Base-by-base conservation (phyloP, 2,888 invertebrate species). In the Ypsolopha scabrella region DNA sequence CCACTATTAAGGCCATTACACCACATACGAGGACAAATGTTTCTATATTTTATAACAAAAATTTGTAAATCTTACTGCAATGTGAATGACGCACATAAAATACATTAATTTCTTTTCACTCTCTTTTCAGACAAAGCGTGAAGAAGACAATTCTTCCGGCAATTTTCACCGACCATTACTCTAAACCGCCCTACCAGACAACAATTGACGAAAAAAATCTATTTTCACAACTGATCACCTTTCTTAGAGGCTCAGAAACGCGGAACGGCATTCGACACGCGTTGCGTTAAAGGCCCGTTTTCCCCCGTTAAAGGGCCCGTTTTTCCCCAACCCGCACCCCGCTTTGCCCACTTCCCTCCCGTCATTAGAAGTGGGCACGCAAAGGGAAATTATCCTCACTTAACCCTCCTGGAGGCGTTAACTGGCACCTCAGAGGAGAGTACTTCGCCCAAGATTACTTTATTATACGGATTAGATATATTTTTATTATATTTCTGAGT, bases 301-400 rank as follows among this genome's bases (percentile, higher is more conserved):
- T 51, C 50, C 60, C 62, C 57, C 24, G 24, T 24, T 54, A 49
- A 53, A 52, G 55, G 60, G 61, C 60, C 61, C 61, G 61, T 61
- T 56, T 56, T 56, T 60, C 62, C 57, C 62, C 68, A 59, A 54
- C 52, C 60, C 56, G 55, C 6, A 9, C 36, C 64, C 59, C 58
- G 55, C 60, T 61, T 24, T 24, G 24, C 24, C 67, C 69, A 73
- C 7, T 63, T 58, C 59, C 57, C 61, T 60, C 68, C 70, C 75
- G 72, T 80, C 80, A 80, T 80, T 80, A 81, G 67, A 67, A 80
- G 75, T 74, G 75, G 79, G 80, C 80, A 83, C 81, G 83, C 80
- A 80, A 80, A 82, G 78, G 80, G 80, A 83, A 85, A 85, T 85
- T 83, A 85, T 85, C 81, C 80, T 72, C 81, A 81, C 80, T 86